A percentile compares a stretch with the other conserved stretches of the same genome.
phyloP scores from a whole-genome alignment of 2,888 invertebrate species.

The Cryptosula pallasiana region DNA sequence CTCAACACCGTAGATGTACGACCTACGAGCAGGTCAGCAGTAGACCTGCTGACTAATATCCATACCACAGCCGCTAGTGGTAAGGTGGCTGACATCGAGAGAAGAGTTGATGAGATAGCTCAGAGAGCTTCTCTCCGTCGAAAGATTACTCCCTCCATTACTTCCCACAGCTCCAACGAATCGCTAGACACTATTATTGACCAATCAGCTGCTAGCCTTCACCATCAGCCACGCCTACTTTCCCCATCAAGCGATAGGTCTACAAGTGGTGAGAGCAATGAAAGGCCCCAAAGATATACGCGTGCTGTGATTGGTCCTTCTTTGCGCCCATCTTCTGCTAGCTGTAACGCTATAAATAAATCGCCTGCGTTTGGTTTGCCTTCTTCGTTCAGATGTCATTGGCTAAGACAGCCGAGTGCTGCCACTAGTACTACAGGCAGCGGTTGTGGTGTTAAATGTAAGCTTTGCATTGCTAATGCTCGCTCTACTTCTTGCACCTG shows the following conservation, averaged over 20 bases:
- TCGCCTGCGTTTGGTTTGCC: not conserved
- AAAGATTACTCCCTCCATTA: not conserved
- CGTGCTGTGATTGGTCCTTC: not conserved
- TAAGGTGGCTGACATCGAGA: slow-evolving; percentile 1
- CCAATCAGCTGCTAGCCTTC: not conserved
- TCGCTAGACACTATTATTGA: not conserved
- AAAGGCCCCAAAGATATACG: not conserved
- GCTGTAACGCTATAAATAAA: not conserved
- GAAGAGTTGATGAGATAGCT: slow-evolving; percentile 1
- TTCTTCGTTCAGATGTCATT: not conserved
- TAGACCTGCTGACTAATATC: not conserved
- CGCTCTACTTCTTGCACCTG: too few species aligned
- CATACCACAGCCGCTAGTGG: not conserved
- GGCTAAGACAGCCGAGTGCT: not conserved
- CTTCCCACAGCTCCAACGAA: not conserved
- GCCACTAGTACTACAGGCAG: too few species aligned
- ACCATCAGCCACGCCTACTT: not conserved
- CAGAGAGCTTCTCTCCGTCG: slow-evolving; percentile 4
- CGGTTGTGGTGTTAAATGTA: not conserved
- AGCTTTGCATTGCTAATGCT: not conserved
- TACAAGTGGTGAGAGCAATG: not conserved
- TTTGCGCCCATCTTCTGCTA: not conserved
- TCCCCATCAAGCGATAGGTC: not conserved
- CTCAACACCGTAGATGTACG: not conserved
- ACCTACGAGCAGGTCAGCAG: not conserved